These are phyloP conservation scores for Mus pahari DNA, from an alignment of 2,113 vertebrate genomes.

Conservation along the genomic window DNA sequence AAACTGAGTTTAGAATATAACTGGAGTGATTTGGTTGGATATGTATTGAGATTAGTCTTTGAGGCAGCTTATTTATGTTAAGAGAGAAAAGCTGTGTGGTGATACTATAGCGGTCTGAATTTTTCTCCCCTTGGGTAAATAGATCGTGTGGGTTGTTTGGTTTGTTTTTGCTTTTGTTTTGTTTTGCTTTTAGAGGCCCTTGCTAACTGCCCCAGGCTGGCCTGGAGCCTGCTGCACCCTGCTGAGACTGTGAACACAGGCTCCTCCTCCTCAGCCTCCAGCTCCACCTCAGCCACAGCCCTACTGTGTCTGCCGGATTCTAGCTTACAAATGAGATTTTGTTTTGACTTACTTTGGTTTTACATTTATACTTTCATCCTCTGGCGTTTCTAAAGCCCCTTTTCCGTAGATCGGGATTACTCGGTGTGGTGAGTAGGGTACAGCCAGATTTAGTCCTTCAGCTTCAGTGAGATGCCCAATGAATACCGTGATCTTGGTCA, in stretches of 20 bases:
- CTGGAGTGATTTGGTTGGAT: slow-evolving; percentile 53
- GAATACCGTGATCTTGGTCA: background rate
- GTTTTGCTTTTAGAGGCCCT: background rate
- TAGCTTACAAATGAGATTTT: background rate
- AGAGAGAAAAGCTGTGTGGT: slow-evolving; percentile 36
- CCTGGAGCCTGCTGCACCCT: background rate
- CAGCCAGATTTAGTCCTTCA: slow-evolving; percentile 35
- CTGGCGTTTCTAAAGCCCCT: background rate
- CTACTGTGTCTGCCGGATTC: too few relatives aligned
- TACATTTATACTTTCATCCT: background rate
- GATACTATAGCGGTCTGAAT: too few relatives aligned
- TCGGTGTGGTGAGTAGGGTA: background rate
- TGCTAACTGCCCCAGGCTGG: background rate
- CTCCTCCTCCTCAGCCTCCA: background rate
- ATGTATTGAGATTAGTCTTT: slow-evolving; percentile 10
- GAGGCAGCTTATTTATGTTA: slow-evolving; percentile 32
- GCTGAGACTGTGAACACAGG: background rate
- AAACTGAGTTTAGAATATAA: slow-evolving; percentile 22
- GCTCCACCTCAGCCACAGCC: background rate
- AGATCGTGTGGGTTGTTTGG: background rate
- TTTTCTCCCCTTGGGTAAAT: background rate
- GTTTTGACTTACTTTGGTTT: background rate
- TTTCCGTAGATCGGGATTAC: background rate
- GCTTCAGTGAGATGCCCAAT: background rate
- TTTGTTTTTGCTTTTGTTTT: background rate